Base-by-base conservation (phyloP, 92 coral and sea anemone genomes). In the Palythoa heliodiscus region DNA sequence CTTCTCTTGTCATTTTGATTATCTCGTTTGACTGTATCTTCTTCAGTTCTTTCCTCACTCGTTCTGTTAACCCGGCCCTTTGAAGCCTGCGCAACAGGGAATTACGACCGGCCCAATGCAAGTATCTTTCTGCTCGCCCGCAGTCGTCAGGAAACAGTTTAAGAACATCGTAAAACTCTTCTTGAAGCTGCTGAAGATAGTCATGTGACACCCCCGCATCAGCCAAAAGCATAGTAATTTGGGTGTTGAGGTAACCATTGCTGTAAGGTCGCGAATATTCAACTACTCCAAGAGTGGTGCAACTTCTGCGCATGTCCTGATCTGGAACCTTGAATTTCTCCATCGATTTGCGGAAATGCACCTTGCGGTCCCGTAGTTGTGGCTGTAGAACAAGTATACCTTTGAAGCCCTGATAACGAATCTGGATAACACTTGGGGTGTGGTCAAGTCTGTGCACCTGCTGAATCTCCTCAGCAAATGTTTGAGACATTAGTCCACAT, bases 261-360 rank as follows among this genome's bases (percentile, higher is more conserved):
- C 90, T 92, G 91, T 94, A 96, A 11, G 98, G 98, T 61, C 92
- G 90, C 17, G 98, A 96, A 88, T 92, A 92, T 80, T 96, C 95
- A 8, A 96, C 93, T 48, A 96, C 92, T 14, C 97, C 98, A 78
- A 96, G 88, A 48, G 98, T 92, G 48, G 72, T 86, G 35, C 92
- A 88, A 52, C 81, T 83, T n/a, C 77, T 52, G 40, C 98, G 95
- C 83, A 92, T 74, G 53, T 85, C 90, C 75, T 90, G 87, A 82
- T 89, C 98, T 35, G 95, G 89, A 38, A 96, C 86, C 14, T 64
- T 60, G 75, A 96, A 96, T 88, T 92, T 96, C 80, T 82, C 87
- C 98, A 96, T 96, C n/a, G 98, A 96, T 78, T 96, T 88, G 48
- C 98, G 90, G 83, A 96, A 92, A 60, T 91, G 92, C 7, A 96